Evolutionary conservation across 2,113 vertebrate species (phyloP).

Genomic region (Raja brachyura): DNA sequence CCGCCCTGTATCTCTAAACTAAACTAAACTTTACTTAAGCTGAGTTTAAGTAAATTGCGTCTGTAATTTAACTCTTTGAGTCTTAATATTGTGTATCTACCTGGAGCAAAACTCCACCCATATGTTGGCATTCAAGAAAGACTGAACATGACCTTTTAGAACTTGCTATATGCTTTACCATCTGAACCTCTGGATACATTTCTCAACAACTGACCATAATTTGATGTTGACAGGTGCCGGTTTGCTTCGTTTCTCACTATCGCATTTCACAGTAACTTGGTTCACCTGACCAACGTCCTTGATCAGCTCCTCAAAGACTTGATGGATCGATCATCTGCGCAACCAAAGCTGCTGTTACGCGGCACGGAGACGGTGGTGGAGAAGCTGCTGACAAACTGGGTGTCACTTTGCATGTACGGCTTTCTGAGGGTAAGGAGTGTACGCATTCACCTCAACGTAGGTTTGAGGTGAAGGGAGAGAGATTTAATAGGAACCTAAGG

Average conservation of each 20-base stretch:
- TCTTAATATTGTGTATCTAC: background rate
- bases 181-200: background rate
- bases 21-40: no score
- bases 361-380: conserved; percentile 86
- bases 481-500: no score
- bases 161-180: no score
- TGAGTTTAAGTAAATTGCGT: no score
- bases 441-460: background rate
- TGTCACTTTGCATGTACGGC: conserved; percentile 92
- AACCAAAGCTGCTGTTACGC: conserved; percentile 84
- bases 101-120: background rate
- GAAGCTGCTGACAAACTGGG: conserved; percentile 93
- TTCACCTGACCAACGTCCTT: conserved; percentile 82
- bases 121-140: background rate
- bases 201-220: conserved; percentile 43
- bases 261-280: conserved; percentile 77
- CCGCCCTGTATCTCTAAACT: no score
- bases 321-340: conserved; percentile 75
- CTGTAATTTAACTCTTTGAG: background rate
- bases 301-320: conserved; percentile 74
- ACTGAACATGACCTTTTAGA: background rate
- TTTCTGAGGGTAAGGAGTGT: conserved; percentile 73
- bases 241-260: conserved; percentile 86
- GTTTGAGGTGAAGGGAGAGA: no score
- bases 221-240: conserved; percentile 62